These are phyloP conservation scores for Drosophila nigrodunni DNA, from an alignment of 1,140 invertebrate genomes.

Conservation along the genomic window DNA sequence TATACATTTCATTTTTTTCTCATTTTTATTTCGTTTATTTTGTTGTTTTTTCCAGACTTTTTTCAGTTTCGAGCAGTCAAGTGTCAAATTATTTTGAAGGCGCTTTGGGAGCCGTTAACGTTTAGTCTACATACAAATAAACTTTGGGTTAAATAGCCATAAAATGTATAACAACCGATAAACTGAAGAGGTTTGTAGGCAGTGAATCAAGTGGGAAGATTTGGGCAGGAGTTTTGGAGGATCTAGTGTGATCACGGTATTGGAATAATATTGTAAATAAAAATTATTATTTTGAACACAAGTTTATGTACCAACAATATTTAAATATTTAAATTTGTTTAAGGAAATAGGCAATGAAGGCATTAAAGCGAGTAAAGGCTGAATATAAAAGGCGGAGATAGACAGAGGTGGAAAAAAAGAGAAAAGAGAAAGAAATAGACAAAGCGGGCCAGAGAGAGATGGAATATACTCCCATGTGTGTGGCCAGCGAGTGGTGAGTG, in stretches of 20 bases:
- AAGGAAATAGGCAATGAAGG: too few species aligned
- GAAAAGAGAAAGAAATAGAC: neutral
- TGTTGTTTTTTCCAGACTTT: slow-evolving; percentile 22
- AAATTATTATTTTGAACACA: too few species aligned
- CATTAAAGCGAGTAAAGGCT: too few species aligned
- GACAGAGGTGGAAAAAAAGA: too few species aligned
- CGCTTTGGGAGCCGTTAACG: slow-evolving; percentile 71
- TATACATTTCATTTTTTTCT: slow-evolving; percentile 5
- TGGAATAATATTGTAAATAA: too few species aligned
- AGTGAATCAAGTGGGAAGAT: neutral
- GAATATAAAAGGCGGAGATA: too few species aligned
- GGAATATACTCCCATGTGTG: slow-evolving; percentile 15
- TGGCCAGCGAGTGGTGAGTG: slow-evolving; percentile 22
- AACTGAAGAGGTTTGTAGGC: neutral
- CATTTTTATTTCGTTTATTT: slow-evolving; percentile 10
- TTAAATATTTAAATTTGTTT: too few species aligned
- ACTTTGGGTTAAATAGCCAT: slow-evolving; percentile 46
- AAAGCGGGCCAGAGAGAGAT: neutral
- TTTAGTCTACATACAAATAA: slow-evolving; percentile 51
- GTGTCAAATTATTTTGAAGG: slow-evolving; percentile 76
- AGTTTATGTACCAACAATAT: too few species aligned
- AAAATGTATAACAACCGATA: slow-evolving; percentile 25
- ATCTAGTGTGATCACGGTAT: too few species aligned
- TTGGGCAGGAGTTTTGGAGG: too few species aligned
- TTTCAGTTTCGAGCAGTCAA: slow-evolving; percentile 59